These are phyloP conservation scores for Anguilla rostrata DNA, from an alignment of 2,113 vertebrate species.

Conservation along the genomic window DNA sequence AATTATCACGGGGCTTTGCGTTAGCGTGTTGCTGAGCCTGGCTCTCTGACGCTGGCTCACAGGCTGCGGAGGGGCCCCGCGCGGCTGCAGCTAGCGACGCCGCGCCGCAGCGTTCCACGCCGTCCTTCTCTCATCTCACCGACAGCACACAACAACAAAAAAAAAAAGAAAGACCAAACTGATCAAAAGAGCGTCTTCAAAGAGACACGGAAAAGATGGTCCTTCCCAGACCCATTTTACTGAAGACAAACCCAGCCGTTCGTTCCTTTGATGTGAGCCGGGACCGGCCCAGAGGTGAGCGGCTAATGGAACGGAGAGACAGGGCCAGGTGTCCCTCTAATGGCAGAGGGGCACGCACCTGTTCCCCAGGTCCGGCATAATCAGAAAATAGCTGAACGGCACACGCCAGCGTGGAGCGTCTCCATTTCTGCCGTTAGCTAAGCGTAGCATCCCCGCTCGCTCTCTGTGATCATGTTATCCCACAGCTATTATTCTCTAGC, in stretches of 20 bases:
- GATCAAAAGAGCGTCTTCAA: conserved; percentile 11
- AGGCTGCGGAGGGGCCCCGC: neutral
- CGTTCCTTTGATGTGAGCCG: conserved; percentile 10
- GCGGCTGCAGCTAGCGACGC: neutral
- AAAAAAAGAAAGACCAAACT: neutral
- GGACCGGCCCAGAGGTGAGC: neutral
- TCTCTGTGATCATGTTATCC: too few species aligned
- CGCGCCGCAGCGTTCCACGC: neutral
- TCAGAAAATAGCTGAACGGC: neutral
- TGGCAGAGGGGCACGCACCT: neutral
- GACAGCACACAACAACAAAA: neutral
- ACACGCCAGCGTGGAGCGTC: neutral
- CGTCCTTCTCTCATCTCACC: neutral
- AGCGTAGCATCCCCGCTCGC: too few species aligned
- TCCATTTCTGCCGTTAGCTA: neutral
- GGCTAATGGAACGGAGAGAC: conserved; percentile 3
- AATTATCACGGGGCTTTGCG: neutral
- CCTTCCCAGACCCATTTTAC: conserved; percentile 18
- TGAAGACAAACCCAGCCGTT: conserved; percentile 53
- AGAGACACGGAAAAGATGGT: neutral
- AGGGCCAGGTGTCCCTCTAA: neutral
- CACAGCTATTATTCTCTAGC: neutral
- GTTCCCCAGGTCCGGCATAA: neutral
- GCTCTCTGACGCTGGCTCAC: neutral
- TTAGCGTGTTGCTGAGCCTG: neutral